phyloP scores from a whole-genome alignment of 2,797 vertebrate species.

The Lates japonicus region DNA sequence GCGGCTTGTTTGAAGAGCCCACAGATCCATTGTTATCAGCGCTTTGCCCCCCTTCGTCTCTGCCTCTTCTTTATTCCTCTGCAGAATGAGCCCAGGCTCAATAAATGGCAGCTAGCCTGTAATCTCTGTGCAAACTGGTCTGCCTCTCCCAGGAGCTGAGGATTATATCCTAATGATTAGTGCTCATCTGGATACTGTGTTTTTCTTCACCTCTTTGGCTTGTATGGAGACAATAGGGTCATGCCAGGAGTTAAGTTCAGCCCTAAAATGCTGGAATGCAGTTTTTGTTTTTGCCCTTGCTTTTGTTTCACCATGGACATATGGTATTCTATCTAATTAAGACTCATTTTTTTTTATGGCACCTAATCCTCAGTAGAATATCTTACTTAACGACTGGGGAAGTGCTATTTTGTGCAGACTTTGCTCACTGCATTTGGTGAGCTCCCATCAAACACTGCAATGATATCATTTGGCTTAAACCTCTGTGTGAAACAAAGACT shows the following conservation, averaged over 20 bases:
- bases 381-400: constrained; percentile 19
- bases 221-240: constrained; percentile 78
- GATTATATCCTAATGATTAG: constrained; percentile 89
- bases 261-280: constrained; percentile 68
- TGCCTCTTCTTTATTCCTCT: constrained; percentile 84
- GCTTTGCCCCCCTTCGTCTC: constrained; percentile 80
- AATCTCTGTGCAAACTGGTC: constrained; percentile 87
- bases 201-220: constrained; percentile 83
- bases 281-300: constrained; percentile 77
- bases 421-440: constrained; percentile 3
- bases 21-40: constrained; percentile 87
- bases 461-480: constrained; percentile 2
- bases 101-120: constrained; percentile 83
- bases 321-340: constrained; percentile 65
- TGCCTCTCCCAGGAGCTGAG: constrained; percentile 83
- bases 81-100: constrained; percentile 84
- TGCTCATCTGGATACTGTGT: constrained; percentile 86
- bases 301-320: constrained; percentile 69
- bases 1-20: constrained; percentile 86
- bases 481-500: constrained; percentile 34
- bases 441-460: constrained; percentile 2
- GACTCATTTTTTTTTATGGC: constrained; percentile 48
- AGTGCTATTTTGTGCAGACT: constrained; percentile 12
- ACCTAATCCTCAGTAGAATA: constrained; percentile 54
- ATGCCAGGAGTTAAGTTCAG: constrained; percentile 69